Percentiles rank a stretch among this genome's conserved stretches.
phyloP scores from a whole-genome alignment of 2,888 invertebrate species.

The Horisme vitalbata region DNA sequence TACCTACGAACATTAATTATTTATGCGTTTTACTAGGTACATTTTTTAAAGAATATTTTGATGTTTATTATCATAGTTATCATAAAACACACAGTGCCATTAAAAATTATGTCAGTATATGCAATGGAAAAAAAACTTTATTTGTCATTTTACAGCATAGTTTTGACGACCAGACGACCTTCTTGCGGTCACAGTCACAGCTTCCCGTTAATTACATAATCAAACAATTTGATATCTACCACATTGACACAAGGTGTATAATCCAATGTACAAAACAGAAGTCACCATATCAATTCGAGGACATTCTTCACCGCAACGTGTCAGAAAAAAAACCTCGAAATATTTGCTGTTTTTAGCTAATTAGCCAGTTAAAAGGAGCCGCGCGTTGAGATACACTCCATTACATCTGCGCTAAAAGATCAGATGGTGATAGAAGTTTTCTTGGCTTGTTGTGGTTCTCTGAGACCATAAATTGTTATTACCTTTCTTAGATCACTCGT shows the following conservation, averaged over 20 bases:
- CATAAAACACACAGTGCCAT: no score
- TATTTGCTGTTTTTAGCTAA: slow-evolving; percentile 51
- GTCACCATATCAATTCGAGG: slow-evolving; percentile 20
- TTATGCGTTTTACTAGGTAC: no score
- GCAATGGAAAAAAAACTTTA: no score
- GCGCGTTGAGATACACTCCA: slow-evolving; percentile 45
- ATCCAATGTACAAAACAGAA: slow-evolving; percentile 5
- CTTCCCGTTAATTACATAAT: slow-evolving; percentile 25
- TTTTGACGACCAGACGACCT: slow-evolving; percentile 29
- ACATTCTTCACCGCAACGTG: slow-evolving; percentile 26
- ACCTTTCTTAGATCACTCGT: slow-evolving; percentile 30
- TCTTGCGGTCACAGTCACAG: slow-evolving; percentile 29
- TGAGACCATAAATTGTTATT: slow-evolving; percentile 33
- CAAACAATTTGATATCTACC: slow-evolving; percentile 15
- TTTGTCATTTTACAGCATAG: slow-evolving; percentile 20
- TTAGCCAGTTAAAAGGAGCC: slow-evolving; percentile 58
- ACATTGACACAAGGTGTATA: slow-evolving; percentile 14
- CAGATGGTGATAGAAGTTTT: slow-evolving; percentile 26
- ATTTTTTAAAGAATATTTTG: no score
- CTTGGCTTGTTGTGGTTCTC: slow-evolving; percentile 30
- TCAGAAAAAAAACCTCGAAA: slow-evolving; percentile 36
- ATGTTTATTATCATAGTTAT: no score
- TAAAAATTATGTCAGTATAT: slow-evolving; percentile 8
- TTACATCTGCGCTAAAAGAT: slow-evolving; percentile 42
- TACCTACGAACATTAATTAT: no score